phyloP scores from a whole-genome alignment of 2,113 vertebrate genomes.

The Paracanthobrama guichenoti region DNA sequence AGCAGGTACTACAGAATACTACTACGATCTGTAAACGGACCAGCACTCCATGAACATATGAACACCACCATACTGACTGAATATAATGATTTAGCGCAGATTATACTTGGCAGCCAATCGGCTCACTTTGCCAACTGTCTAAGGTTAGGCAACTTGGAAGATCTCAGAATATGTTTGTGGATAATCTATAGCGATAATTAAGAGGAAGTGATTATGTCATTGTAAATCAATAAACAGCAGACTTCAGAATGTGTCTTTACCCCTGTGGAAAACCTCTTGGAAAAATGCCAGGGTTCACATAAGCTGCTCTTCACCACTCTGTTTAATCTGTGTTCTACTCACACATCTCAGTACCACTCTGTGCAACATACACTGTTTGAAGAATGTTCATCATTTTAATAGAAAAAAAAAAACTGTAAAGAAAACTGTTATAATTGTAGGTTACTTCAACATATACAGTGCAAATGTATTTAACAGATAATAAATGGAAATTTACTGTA shows the following conservation, averaged over 20 bases:
- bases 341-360: background rate
- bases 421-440: background rate
- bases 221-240: background rate
- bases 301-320: background rate
- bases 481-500: background rate
- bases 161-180: background rate
- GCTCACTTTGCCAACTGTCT: background rate
- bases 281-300: background rate
- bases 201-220: background rate
- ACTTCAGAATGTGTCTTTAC: background rate
- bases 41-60: background rate
- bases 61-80: background rate
- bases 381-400: background rate
- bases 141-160: background rate
- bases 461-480: background rate
- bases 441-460: background rate
- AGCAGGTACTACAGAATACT: background rate
- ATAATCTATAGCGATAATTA: background rate
- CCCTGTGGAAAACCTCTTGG: background rate
- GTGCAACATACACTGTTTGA: background rate
- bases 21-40: background rate
- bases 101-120: background rate
- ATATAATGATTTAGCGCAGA: background rate
- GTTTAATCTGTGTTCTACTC: background rate
- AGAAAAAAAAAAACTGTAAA: background rate